Evolutionary conservation across 2,113 vertebrate species (phyloP), one percentile per base, ranked within the genome.

Genomic region (Vicugna pacos): DNA sequence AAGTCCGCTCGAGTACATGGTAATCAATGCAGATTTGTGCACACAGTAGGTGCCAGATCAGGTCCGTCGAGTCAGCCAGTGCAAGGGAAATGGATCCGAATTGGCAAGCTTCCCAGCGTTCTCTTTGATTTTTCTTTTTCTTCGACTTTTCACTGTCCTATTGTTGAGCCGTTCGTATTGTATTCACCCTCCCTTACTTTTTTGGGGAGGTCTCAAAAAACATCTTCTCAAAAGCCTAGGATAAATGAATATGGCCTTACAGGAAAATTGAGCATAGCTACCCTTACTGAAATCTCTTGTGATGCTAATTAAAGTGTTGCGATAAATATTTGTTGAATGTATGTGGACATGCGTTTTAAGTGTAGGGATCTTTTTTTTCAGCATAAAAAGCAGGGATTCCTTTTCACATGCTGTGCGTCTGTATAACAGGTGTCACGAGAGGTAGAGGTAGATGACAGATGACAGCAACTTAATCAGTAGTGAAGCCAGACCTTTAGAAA

Each of bases 401-500:
- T 88, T 54, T 84, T 87, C n/a, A 46, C 67, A 28, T 75, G 48
- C 72, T 60, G 32, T 64, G 7, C 24, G 0, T 94, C 62, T 79
- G 62, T 56, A 15, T 77, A 96, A 91, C 91, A 91, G 81, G 91
- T 96, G 94, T 93, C 67, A 48, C 52, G 82, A 56, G 86, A 83
- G n/a, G 32, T 24, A 86, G 72, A 94, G 24, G 28, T 62, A 85
- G 67, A 91, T 91, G 69, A 35, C 20, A 87, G 24, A 67, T 75
- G 70, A 72, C 35, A 94, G 46, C 58, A 38, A 26, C 64, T 95
- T 86, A 94, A 93, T 89, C 60, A 48, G 28, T 12, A 54, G 24
- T 82, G 91, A 96, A 89, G 69, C 35, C 52, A 91, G 97, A 86
- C 91, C 93, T 96, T 96, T 97, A 79, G 93, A 86, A 60, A 46